Conservation (phyloP, 35 echinoderm and acorn worm genomes). For the Apostichopus californicus region DNA sequence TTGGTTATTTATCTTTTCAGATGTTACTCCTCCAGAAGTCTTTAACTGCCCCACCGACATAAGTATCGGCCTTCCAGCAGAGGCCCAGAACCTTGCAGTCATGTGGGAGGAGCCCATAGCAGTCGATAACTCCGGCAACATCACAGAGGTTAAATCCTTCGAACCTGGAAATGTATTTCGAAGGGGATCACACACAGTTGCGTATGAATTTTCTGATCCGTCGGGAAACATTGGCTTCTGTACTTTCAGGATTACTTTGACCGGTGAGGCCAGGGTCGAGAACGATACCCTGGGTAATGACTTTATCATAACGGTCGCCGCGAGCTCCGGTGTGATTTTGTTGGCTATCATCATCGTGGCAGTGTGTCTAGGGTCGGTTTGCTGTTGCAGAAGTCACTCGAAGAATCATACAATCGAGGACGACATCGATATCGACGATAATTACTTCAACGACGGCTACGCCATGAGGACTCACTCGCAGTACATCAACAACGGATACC, state of each 20-base stretch:
- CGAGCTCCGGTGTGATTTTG: conserved; percentile 30
- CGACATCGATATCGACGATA: conserved; percentile 16
- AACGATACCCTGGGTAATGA: not conserved
- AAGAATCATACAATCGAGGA: not conserved
- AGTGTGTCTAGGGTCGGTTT: conserved; percentile 14
- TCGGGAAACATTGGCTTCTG: conserved; percentile 32
- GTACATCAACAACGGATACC: conserved; percentile 18
- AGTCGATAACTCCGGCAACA: conserved; percentile 7
- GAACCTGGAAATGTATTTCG: conserved; percentile 37
- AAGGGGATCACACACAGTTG: not conserved
- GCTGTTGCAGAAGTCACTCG: not conserved
- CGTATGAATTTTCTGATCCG: not conserved
- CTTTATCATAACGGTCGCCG: conserved; percentile 11
- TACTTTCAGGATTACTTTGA: conserved; percentile 29
- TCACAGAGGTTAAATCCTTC: not conserved
- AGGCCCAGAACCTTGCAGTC: not conserved
- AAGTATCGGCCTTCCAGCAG: not conserved
- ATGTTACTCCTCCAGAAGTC: conserved; percentile 27
- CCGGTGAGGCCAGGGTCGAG: not conserved
- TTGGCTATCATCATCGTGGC: conserved; percentile 11
- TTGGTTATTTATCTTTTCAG: not conserved
- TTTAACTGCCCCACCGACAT: conserved; percentile 29
- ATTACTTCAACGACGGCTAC: conserved; percentile 20
- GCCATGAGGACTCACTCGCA: not conserved
- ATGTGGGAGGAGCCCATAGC: conserved; percentile 39